These are phyloP conservation scores for Papilio demoleus DNA, from an alignment of 2,888 invertebrate species.

Conservation along the genomic window DNA sequence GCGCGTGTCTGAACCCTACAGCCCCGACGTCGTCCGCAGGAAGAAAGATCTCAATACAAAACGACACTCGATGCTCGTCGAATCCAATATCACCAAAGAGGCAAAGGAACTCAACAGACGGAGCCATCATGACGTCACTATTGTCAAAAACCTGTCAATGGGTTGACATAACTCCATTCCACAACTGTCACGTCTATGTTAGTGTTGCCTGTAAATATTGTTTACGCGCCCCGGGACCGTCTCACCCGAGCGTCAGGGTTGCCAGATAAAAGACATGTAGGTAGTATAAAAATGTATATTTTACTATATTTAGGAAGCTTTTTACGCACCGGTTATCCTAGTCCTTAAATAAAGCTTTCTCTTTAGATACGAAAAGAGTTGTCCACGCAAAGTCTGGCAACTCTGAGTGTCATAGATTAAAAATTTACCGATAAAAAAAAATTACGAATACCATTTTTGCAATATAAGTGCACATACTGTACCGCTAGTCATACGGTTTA, in stretches of 20 bases:
- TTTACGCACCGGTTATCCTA: slow-evolving; percentile 32
- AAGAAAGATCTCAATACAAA: slow-evolving; percentile 72
- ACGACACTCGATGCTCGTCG: slow-evolving; percentile 77
- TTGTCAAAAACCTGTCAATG: slow-evolving; percentile 74
- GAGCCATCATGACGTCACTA: slow-evolving; percentile 72
- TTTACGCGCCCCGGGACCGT: slow-evolving; percentile 16
- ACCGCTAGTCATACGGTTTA: slow-evolving; percentile 67
- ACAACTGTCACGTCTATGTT: slow-evolving; percentile 41
- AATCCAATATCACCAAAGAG: slow-evolving; percentile 68
- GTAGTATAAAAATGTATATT: slow-evolving; percentile 20
- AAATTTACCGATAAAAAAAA: slow-evolving; percentile 3
- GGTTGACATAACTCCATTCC: slow-evolving; percentile 65
- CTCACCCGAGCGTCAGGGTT: slow-evolving; percentile 28
- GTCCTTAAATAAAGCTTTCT: slow-evolving; percentile 28
- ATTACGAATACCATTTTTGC: slow-evolving; percentile 18
- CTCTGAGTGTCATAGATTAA: slow-evolving; percentile 21
- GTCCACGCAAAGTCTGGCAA: slow-evolving; percentile 28
- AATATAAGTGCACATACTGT: slow-evolving; percentile 60
- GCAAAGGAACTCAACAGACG: slow-evolving; percentile 71
- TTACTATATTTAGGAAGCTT: slow-evolving; percentile 16
- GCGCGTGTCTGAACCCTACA: slow-evolving; percentile 74
- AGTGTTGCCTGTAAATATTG: slow-evolving; percentile 38
- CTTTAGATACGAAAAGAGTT: slow-evolving; percentile 19
- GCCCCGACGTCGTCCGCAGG: slow-evolving; percentile 71
- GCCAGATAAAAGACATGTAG: slow-evolving; percentile 29